Evolutionary conservation across 2,797 vertebrate species (phyloP), one percentile per base, ranked within the genome.

Genomic region (Brachyrhaphis roseni): DNA sequence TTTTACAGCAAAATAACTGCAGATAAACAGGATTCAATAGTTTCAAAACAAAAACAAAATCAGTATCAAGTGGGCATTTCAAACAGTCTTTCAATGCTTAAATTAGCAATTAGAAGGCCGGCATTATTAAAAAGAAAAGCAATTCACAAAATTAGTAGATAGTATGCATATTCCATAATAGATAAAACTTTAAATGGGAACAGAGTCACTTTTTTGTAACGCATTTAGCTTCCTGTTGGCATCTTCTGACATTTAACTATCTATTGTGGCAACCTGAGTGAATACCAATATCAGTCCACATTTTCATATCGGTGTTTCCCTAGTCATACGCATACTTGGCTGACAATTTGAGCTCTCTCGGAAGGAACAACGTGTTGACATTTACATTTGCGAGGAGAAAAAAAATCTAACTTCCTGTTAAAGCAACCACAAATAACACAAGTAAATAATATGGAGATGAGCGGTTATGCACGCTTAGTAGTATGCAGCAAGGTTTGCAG

Each of bases 391-490:
- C 18, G 57, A 75, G 62, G 57, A 77, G 62, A 26, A 15, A 76
- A 72, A 72, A 39, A 45, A n/a, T n/a, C 49, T 83, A 82, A 84
- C 28, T 77, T 86, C 80, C 82, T 89, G 81, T 78, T 28, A 86
- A 77, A 81, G 77, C 59, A 23, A 82, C 76, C 66, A 45, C 66
- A 82, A 26, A 47, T 43, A 34, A 41, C 79, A 39, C 13, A 7
- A 73, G 82, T 80, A 82, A 87, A 87, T 80, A 87, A 57, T 26
- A 76, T 4, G 6, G 66, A 47, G n/a, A 34, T 16, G 28, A 36
- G 68, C 55, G 72, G 75, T 75, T 28, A 8, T 31, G 20, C 16
- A 62, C 23, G 3, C 47, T 51, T 49, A 26, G 12, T 3, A 41
- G 16, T 41, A 1, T 23, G 16, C 20, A 28, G n/a, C 20, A 13